These are phyloP conservation scores for Zoroaster sp. DNA, from an alignment of 53 echinoderm and acorn worm genomes.

Conservation along the genomic window DNA sequence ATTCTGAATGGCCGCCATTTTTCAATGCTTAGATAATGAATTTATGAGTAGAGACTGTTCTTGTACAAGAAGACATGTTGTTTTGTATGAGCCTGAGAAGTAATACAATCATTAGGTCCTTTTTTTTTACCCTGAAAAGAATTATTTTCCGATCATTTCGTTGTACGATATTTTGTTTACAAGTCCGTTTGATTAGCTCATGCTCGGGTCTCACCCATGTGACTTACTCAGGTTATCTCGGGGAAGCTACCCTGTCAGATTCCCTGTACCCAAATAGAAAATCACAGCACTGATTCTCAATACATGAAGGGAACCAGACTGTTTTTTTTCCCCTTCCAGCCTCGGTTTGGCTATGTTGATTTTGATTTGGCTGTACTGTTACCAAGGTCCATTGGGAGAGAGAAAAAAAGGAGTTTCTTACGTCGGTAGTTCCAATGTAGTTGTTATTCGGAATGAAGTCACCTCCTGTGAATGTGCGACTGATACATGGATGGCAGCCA, in stretches of 20 bases:
- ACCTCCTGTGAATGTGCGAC: conserved; percentile 85
- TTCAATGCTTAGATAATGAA: too few species aligned
- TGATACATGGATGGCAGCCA: conserved; percentile 92
- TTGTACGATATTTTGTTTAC: too few species aligned
- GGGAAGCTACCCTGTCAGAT: neutral
- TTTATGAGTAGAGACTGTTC: too few species aligned
- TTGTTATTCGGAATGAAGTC: conserved; percentile 98
- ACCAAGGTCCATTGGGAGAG: neutral
- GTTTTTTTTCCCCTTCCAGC: too few species aligned
- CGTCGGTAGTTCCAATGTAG: conserved; percentile 78
- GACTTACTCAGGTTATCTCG: neutral
- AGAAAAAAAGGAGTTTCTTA: conserved; percentile 15
- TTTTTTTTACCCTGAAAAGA: too few species aligned
- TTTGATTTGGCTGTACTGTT: neutral
- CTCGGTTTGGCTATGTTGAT: neutral
- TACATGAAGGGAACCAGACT: neutral
- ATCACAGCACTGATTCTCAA: neutral
- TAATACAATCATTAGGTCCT: too few species aligned
- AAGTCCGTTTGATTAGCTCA: too few species aligned
- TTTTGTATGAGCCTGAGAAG: too few species aligned
- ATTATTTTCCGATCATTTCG: too few species aligned
- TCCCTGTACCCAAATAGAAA: neutral
- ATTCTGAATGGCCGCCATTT: too few species aligned
- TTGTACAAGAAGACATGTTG: too few species aligned
- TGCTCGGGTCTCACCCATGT: too few species aligned